Conservation (phyloP, 1,140 invertebrate species). For the Magallana gigas region DNA sequence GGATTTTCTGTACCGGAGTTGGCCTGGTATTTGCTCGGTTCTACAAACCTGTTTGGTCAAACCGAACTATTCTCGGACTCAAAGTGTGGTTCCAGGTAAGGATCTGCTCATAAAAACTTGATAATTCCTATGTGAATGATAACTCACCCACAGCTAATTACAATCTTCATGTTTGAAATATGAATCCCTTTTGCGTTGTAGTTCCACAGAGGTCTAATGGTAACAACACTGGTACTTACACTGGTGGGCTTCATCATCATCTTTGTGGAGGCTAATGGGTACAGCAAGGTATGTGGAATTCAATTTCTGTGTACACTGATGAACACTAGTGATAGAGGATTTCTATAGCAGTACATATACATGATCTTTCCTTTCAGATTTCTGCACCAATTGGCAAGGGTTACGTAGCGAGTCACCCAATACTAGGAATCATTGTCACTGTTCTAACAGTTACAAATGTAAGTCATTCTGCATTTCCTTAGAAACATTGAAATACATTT, state of each 20-base stretch:
- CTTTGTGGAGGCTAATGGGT: conserved; percentile 69
- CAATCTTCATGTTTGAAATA: too few relatives aligned
- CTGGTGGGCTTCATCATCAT: conserved; percentile 74
- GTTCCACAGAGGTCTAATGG: conserved; percentile 73
- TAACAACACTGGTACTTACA: conserved; percentile 64
- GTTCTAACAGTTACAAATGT: conserved; percentile 74
- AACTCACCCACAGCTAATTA: not conserved
- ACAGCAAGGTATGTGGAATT: conserved; percentile 62
- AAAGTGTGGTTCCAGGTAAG: conserved; percentile 91
- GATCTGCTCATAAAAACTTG: not conserved
- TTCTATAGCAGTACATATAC: too few relatives aligned
- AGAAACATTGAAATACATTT: not conserved
- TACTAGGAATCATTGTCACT: conserved; percentile 75
- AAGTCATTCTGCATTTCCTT: conserved; percentile 53
- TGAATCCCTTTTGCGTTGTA: conserved; percentile 46
- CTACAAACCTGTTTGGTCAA: conserved; percentile 93
- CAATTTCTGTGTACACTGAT: not conserved
- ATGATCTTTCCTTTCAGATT: conserved; percentile 57
- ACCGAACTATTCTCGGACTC: conserved; percentile 87
- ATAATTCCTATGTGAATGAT: not conserved
- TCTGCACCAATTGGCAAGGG: conserved; percentile 53
- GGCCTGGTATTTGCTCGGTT: conserved; percentile 94
- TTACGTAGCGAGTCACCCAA: conserved; percentile 72
- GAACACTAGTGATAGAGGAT: too few relatives aligned
- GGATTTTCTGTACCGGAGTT: conserved; percentile 92